phyloP scores from a whole-genome alignment of 2,888 invertebrate species.

The Tortricodes alternella region DNA sequence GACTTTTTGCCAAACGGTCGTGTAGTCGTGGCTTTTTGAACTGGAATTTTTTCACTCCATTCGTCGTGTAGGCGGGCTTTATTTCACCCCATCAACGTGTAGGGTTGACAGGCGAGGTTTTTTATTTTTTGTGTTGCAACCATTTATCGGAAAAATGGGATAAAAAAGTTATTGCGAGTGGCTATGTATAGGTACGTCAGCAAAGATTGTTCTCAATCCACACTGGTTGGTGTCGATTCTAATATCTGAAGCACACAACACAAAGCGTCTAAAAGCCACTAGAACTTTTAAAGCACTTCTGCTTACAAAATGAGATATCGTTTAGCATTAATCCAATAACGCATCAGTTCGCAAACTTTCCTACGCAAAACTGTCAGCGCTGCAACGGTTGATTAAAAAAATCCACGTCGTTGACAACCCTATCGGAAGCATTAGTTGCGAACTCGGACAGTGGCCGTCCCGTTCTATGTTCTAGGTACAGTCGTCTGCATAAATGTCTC shows the following conservation, averaged over 20 bases:
- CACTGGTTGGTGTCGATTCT: too few relatives aligned
- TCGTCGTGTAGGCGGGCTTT: constrained; percentile 60
- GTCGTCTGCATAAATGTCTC: constrained; percentile 33
- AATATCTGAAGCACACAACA: too few relatives aligned
- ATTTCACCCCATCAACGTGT: constrained; percentile 60
- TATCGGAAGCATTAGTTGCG: constrained; percentile 58
- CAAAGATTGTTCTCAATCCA: too few relatives aligned
- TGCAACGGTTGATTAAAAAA: constrained; percentile 14
- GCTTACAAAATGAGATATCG: too few relatives aligned
- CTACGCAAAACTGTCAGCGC: constrained; percentile 14
- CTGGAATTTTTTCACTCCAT: constrained; percentile 78
- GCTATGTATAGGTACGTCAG: too few relatives aligned
- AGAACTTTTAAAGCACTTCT: too few relatives aligned
- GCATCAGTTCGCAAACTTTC: not conserved
- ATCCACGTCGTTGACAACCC: constrained; percentile 48
- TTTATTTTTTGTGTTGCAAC: too few relatives aligned
- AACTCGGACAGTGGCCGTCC: constrained; percentile 67
- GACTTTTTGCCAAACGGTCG: constrained; percentile 63
- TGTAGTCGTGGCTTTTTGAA: constrained; percentile 72
- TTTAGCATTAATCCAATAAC: not conserved
- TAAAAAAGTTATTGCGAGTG: too few relatives aligned
- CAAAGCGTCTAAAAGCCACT: too few relatives aligned
- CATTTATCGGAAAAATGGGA: too few relatives aligned
- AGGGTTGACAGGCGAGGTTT: constrained; percentile 54
- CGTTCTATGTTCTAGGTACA: constrained; percentile 59